These are phyloP conservation scores for Zoanthus sociatus DNA, from an alignment of 92 coral and sea anemone genomes.

Conservation along the genomic window DNA sequence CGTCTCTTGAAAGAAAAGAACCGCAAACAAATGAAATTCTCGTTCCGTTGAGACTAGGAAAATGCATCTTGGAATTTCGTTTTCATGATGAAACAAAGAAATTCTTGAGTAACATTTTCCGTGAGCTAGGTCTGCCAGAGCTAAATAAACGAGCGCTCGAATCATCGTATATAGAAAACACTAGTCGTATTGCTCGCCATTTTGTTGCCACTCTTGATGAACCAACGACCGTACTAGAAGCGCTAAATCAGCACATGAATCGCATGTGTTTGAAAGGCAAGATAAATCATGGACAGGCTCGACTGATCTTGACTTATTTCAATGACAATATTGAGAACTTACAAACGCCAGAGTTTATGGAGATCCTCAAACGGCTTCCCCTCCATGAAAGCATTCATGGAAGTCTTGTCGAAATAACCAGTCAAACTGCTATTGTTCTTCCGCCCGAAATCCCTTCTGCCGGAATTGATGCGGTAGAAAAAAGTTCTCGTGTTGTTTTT, in stretches of 20 bases:
- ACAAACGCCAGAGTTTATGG: slow-evolving; percentile 8
- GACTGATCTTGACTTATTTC: slow-evolving; percentile 33
- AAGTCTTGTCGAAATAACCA: slow-evolving; percentile 26
- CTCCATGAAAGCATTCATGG: slow-evolving; percentile 57
- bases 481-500: slow-evolving; percentile 44
- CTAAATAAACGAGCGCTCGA: slow-evolving; percentile 16
- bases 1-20: neutral
- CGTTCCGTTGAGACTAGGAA: slow-evolving; percentile 53
- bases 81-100: neutral
- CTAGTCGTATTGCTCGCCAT: neutral
- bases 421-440: slow-evolving; percentile 43
- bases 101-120: slow-evolving; percentile 18
- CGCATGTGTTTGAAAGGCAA: slow-evolving; percentile 3
- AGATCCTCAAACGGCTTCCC: slow-evolving; percentile 52
- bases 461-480: slow-evolving; percentile 55
- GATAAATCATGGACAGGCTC: neutral
- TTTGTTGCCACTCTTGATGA: slow-evolving; percentile 34
- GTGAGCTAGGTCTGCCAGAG: slow-evolving; percentile 39
- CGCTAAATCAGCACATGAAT: neutral
- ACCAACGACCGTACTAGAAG: slow-evolving; percentile 44
- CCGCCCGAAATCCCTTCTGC: slow-evolving; percentile 49
- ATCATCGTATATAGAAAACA: neutral
- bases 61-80: slow-evolving; percentile 30
- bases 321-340: neutral
- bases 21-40: slow-evolving; percentile 35